These are phyloP conservation scores for Oostethus manadensis DNA, from an alignment of 2,113 vertebrate species.

Conservation along the genomic window DNA sequence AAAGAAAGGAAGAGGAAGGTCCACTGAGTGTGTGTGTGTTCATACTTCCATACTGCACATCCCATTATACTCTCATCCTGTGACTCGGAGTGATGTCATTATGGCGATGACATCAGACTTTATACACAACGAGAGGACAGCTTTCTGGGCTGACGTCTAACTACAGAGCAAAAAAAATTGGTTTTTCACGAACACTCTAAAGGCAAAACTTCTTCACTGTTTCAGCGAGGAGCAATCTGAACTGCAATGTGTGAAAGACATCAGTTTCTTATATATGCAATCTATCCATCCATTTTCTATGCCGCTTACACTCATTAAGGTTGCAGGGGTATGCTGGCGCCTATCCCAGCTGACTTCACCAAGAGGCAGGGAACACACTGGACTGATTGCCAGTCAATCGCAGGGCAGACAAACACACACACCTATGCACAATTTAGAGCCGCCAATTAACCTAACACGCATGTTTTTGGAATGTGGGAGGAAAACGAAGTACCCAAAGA, in stretches of 20 bases:
- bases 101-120: background rate
- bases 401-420: no score
- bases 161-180: background rate
- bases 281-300: no score
- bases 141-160: constrained; percentile 26
- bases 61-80: constrained; percentile 26
- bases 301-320: no score
- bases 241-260: background rate
- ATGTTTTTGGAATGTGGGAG: no score
- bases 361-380: no score
- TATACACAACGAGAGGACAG: background rate
- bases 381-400: no score
- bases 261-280: background rate
- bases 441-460: no score
- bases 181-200: background rate
- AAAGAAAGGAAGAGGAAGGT: constrained; percentile 40
- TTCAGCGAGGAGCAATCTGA: background rate
- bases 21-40: constrained; percentile 19
- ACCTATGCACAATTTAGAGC: no score
- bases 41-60: constrained; percentile 12
- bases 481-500: no score
- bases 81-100: constrained; percentile 49
- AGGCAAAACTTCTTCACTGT: background rate
- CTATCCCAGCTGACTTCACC: no score
- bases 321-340: no score